Base-by-base conservation (phyloP, 2,797 vertebrate species). In the Petrocephalus sullivani region DNA sequence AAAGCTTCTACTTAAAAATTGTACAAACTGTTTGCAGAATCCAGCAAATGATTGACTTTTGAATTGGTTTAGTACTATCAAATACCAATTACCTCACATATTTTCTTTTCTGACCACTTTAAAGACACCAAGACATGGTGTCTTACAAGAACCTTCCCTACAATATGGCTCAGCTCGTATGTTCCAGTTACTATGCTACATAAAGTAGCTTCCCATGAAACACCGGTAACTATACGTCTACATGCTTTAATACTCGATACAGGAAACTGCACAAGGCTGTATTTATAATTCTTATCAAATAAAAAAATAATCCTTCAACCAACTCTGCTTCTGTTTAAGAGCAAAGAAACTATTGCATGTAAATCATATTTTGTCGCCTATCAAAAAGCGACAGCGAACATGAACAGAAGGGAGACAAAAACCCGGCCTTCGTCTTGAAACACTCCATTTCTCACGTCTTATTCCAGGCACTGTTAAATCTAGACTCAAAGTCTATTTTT, bases 401-500 rank as follows among this genome's bases (percentile, higher is more conserved):
- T 54, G 89, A 41, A 23, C 89, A 88, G 64, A 90, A 90, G 19
- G 87, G 51, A 53, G 56, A 87, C 4, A 75, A 10, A 56, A 41
- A 41, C 28, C 37, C 16, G 8, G 41, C 90, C 88, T 90, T 90
- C 86, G 14, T 78, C 71, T 23, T 28, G 90, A 92, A 91, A 93
- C 90, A 41, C 85, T 91, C 89, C 90, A 57, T 92, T 92, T 71
- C 90, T 92, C 90, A 82, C 86, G 87, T 90, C 86, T 89, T 37
- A 81, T 61, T 60, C 56, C 85, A 87, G 46, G 87, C 90, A 90
- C 91, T 88, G 90, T 93, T 93, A 93, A 94, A 95, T 56, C 49
- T 92, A 89, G 57, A 90, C 87, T 60, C 46, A 83, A 89, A 88
- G 89, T 93, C 93, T 94, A 95, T 95, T 95, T 95, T 91, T 92